Base-by-base conservation (phyloP, 2,888 invertebrate species). In the Panzeria rudis region DNA sequence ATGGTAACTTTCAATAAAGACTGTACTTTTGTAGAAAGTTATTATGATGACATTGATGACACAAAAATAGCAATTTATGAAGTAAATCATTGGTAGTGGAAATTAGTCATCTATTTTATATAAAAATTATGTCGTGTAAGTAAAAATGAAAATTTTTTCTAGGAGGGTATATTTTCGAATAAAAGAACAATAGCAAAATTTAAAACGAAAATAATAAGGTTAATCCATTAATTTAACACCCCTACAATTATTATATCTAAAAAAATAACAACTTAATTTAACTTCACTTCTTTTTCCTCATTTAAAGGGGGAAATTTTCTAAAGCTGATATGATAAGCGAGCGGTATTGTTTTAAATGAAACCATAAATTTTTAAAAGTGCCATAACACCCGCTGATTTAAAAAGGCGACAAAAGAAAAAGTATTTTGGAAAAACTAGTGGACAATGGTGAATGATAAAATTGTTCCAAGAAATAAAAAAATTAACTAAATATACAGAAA, bases 311-410 rank as follows among this genome's bases (percentile, higher is more conserved):
- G 38, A 54, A 38, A 52, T 50, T 41, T 64, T 20, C 17, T 52
- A 25, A 59, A 38, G 38, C 41, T 25, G n/a, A 44, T 61, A 44
- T 54, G 71, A 77, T 76, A 84, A 72, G 59, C 15, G 61, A 71
- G 8, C 11, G 7, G 23, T 35, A 80, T 84, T 84, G 80, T 80
- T 80, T 71, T 32, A 80, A 80, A 61, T 77, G 52, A 72, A 76
- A 84, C 80, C 66, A 80, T 80, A 84, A 84, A 84, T 84, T 80
- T 80, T 84, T 41, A 61, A 73, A 80, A 80, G 50, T 80, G 80
- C 76, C 59, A 84, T 76, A 77, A 84, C 84, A 84, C 84, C 84
- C 84, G 84, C 80, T 84, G 84, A 68, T 84, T 66, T 76, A 15
- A 68, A 66, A 77, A 56, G 15, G 15, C 25, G 9, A 61, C 32